Base-by-base conservation (phyloP, 2,888 invertebrate species). In the Volucella inflata region DNA sequence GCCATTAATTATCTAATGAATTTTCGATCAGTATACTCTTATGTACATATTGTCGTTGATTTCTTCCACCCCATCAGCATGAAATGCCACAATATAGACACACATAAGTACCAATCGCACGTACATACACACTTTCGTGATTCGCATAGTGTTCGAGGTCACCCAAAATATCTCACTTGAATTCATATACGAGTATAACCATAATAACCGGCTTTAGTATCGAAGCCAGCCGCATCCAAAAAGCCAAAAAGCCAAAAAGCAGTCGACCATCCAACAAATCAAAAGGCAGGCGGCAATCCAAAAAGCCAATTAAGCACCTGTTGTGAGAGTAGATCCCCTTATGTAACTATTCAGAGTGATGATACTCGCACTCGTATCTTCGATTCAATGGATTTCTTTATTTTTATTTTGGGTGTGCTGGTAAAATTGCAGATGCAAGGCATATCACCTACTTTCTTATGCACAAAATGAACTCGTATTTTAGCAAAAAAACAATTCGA, bases 91-190 rank as follows among this genome's bases (percentile, higher is more conserved):
- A 74, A 64, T n/a, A 64, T 30, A 51, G 59, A 0, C 21, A 1
- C 36, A 42, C 57, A 62, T 53, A n/a, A 48, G 30, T 53, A 21
- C 38, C 44, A 11, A 14, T 64, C n/a, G 8, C 1, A 48, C 4
- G 8, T 14, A 8, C 2, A 11, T 36, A 30, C 30, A 30, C 44
- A 36, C n/a, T 50, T 53, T 74, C 62, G 77, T 70, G 77, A 77
- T 85, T 85, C 72, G 81, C 85, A 85, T 85, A 85, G 57, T 64
- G 72, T 81, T 85, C 81, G 85, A 85, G 85, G 85, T 85, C 81
- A 80, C 51, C 74, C 10, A 38, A 48, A 79, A 60, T 74, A 62
- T 80, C 75, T 75, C 65, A 72, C 57, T 53, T 68, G 44, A 38
- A 11, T n/a, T 51, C 1, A 2, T 4, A n/a, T 6, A 44, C 11